These are phyloP conservation scores for Danaus plexippus DNA, from an alignment of 1,140 invertebrate species.

Conservation along the genomic window DNA sequence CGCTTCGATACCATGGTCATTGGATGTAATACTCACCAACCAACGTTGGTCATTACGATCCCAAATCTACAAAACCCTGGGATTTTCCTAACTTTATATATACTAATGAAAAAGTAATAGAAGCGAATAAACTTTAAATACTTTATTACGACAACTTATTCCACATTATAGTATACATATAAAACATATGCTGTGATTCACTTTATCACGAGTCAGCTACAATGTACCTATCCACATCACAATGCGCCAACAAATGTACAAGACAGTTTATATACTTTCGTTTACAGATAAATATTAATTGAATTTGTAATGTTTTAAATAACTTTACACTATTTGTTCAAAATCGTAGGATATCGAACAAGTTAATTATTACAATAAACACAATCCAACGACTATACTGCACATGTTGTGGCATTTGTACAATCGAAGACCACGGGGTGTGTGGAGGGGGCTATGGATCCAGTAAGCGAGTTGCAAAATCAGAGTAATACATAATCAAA, in stretches of 20 bases:
- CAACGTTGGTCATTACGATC: no score
- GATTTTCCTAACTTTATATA: slow-evolving; percentile 13
- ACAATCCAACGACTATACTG: slow-evolving; percentile 25
- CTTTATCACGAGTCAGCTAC: slow-evolving; percentile 66
- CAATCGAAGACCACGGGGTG: not conserved
- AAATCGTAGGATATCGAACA: slow-evolving; percentile 58
- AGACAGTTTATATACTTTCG: slow-evolving; percentile 28
- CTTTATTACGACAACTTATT: slow-evolving; percentile 71
- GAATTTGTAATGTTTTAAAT: slow-evolving; percentile 58
- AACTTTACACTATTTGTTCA: slow-evolving; percentile 68
- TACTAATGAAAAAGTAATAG: slow-evolving; percentile 61
- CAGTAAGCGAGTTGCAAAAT: slow-evolving; percentile 28
- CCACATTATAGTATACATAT: slow-evolving; percentile 69
- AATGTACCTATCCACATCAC: slow-evolving; percentile 66
- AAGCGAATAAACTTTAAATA: slow-evolving; percentile 69
- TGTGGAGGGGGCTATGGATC: slow-evolving; percentile 11
- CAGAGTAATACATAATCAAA: slow-evolving; percentile 55
- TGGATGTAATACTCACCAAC: no score
- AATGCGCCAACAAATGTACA: slow-evolving; percentile 57
- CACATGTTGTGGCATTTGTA: not conserved
- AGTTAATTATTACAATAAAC: slow-evolving; percentile 21
- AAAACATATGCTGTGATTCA: slow-evolving; percentile 69
- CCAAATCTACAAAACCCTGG: not conserved
- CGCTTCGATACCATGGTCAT: no score
- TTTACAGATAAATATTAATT: slow-evolving; percentile 52